Evolutionary conservation across 2,797 vertebrate genomes (phyloP), one percentile per base, ranked within the genome.

Genomic region (Enteromius thamalakanensis): DNA sequence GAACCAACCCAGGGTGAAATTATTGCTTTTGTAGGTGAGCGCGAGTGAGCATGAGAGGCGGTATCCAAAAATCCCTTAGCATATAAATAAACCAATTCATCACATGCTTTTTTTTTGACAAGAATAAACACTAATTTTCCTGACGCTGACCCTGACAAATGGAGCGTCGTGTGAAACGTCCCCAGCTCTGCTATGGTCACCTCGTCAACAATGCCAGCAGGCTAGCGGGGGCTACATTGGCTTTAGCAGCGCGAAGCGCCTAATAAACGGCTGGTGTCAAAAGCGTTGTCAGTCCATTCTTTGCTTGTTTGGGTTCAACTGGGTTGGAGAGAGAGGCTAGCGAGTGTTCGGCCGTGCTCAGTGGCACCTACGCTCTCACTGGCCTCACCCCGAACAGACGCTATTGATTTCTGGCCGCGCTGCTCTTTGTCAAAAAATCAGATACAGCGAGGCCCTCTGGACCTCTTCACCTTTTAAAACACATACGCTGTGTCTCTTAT

Each of bases 51-150:
- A 78, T 77, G 76, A 93, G 82, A 85, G 72, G 70, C 81, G 32
- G 69, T 60, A 84, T 76, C 76, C 75, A 82, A 71, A 94, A 94
- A 94, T 94, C 94, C 92, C 95, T 98, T 98, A 97, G 96, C 97
- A 98, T 98, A 97, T 97, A 97, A 96, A 98, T 98, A 96, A 97
- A 96, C 96, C 96, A 96, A 97, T 99, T 98, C 95, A 98, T 99
- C 97, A 97, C 93, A 76, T 69, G 93, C 92, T 95, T 97, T 93
- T 87, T 88, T 85, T 65, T 40, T 77, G 96, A 96, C 94, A 93
- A 96, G 96, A 96, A 96, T 96, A 97, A 97, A 96, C 95, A 94
- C 94, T 94, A 94, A 95, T 95, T 96, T 96, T 96, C 95, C 93
- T 93, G 92, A 95, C 93, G 91, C 79, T 94, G 96, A 96, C 96